Base-by-base conservation (phyloP, 2,113 vertebrate species). In the Sclerurus mexicanus region DNA sequence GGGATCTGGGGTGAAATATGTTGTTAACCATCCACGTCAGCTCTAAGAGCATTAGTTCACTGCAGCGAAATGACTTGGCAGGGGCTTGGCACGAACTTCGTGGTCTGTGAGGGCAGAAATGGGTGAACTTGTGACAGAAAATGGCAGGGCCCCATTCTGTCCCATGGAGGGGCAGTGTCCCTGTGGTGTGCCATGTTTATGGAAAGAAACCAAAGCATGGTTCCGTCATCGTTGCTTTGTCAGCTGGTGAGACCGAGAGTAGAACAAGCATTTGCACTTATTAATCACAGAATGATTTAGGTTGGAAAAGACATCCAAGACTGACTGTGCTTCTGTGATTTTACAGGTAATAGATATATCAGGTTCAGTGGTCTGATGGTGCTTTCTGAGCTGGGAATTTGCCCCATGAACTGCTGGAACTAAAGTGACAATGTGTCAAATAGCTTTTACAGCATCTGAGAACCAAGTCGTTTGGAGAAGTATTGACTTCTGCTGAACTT, bases 401-500 rank as follows among this genome's bases (percentile, higher is more conserved):
- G 44, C 53, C 46, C 35, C 20, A 1, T 2, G 19, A 44, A 4
- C 46, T 40, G 56, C 69, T 46, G 4, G 2, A 67, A 17, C 23
- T 21, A 8, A 66, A 39, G 35, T 7, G 55, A 21, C 25, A 6
- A 3, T 1, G 33, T 59, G 60, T 60, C 8, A 44, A 69, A 37
- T 21, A 9, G 42, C 31, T 64, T 56, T 59, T 28, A 13, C 18
- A 63, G 66, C 52, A 1, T 49, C 1, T 33, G 58, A 73, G 81
- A 64, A 39, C 69, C 33, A 6, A 79, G 28, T 53, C 3, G 2
- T 85, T 72, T 85, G 87, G 75, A 50, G 95, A 90, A 92, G 73
- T 66, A 6, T 44, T 75, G 66, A 76, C 72, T 89, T 93, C 71
- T 86, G 64, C 79, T 90, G 79, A 85, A 21, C 93, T 91, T 62